Conservation (phyloP, 2,113 vertebrate genomes). For the Muscicapa adusta region DNA sequence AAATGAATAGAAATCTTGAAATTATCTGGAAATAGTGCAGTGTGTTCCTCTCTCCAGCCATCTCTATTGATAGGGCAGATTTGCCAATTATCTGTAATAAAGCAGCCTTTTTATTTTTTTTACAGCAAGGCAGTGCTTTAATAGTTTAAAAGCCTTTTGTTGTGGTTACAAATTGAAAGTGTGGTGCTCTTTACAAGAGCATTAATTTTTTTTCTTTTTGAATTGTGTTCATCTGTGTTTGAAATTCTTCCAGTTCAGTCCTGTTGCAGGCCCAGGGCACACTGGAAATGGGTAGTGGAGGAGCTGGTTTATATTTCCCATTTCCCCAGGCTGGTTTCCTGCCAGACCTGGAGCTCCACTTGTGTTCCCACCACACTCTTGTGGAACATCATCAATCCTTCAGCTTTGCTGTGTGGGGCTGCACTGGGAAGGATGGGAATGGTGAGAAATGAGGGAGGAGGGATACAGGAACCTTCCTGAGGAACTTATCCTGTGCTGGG, state of each 20-base stretch:
- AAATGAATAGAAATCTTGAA: not conserved
- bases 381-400: not conserved
- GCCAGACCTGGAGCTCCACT: not conserved
- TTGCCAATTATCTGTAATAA: conserved; percentile 21
- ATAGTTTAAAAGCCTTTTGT: conserved; percentile 58
- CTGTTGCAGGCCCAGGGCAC: not conserved
- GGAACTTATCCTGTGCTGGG: not conserved
- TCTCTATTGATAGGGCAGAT: not conserved
- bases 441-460: not conserved
- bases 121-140: conserved; percentile 25
- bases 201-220: not conserved
- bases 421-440: not conserved
- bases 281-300: not conserved
- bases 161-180: conserved; percentile 56
- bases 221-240: conserved; percentile 8
- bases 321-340: not conserved
- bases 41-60: not conserved
- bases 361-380: not conserved
- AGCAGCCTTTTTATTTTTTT: conserved; percentile 42
- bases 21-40: not conserved
- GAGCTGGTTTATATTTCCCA: not conserved
- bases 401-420: not conserved
- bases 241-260: conserved; percentile 23
- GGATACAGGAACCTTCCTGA: not conserved
- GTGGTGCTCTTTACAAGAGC: conserved; percentile 17